phyloP scores from a whole-genome alignment of 53 echinoderm and acorn worm species.

The Luidia sarsii region DNA sequence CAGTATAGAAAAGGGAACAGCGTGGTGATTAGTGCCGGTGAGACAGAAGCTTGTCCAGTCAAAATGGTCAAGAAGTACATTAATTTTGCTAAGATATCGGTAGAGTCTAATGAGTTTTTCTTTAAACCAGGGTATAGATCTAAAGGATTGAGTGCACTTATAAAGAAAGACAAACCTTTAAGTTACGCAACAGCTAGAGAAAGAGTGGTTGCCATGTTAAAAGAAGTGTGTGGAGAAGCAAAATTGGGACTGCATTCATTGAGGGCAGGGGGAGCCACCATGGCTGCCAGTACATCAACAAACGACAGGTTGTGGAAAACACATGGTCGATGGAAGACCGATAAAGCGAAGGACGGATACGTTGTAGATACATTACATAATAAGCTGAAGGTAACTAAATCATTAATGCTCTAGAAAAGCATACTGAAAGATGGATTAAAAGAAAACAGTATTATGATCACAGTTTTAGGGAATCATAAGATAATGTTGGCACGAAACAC shows the following conservation, averaged over 20 bases:
- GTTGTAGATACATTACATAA: slow-evolving; percentile 7
- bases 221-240: background rate
- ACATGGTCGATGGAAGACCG: slow-evolving; percentile 28
- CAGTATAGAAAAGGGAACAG: slow-evolving; percentile 20
- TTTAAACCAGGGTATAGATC: slow-evolving; percentile 18
- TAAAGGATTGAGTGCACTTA: background rate
- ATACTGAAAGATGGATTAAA: too few species aligned
- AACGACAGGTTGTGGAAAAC: slow-evolving; percentile 39
- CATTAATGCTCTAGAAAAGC: background rate
- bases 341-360: slow-evolving; percentile 38
- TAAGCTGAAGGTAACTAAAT: background rate
- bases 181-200: background rate
- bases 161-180: slow-evolving; percentile 12
- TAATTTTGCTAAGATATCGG: background rate
- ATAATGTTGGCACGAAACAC: too few species aligned
- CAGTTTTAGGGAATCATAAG: too few species aligned
- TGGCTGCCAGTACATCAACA: slow-evolving; percentile 9
- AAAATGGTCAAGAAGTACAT: slow-evolving; percentile 17
- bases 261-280: slow-evolving; percentile 19
- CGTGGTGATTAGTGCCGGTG: background rate
- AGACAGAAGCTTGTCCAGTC: slow-evolving; percentile 17
- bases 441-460: too few species aligned
- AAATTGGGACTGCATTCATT: slow-evolving; percentile 7
- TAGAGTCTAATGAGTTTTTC: slow-evolving; percentile 13
- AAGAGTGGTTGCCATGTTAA: background rate